A percentile compares a stretch with the other conserved stretches of the same genome.
phyloP scores from a whole-genome alignment of 1,140 invertebrate genomes.

The Popillia japonica region DNA sequence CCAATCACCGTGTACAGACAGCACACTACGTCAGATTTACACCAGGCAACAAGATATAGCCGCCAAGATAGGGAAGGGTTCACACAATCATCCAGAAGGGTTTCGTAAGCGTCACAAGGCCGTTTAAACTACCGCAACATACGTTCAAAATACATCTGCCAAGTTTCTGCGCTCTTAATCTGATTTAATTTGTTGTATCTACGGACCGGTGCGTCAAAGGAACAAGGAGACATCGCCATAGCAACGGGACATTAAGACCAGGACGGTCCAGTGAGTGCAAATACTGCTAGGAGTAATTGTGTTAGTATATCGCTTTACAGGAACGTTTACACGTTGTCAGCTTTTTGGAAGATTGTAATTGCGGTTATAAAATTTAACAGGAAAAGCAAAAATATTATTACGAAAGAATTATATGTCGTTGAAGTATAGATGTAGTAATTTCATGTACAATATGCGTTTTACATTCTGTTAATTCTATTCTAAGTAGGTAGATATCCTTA shows the following conservation, averaged over 20 bases:
- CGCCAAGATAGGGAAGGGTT: neutral
- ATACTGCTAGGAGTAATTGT: neutral
- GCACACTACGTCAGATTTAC: neutral
- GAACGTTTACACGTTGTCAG: neutral
- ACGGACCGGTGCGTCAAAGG: neutral
- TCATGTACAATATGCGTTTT: no score
- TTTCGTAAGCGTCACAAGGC: no score
- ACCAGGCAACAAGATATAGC: neutral
- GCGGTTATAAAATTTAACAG: neutral
- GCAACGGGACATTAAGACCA: neutral
- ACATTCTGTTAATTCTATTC: no score
- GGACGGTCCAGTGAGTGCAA: neutral
- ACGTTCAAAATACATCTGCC: neutral
- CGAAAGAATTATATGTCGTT: no score
- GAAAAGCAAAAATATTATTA: no score
- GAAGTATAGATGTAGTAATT: neutral
- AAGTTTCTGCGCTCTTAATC: conserved; percentile 10
- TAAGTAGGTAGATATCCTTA: no score
- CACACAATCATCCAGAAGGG: neutral
- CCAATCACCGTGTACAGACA: neutral
- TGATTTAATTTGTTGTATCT: neutral
- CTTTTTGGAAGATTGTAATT: neutral
- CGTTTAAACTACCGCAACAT: neutral
- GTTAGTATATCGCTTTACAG: no score
- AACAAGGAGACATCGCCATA: neutral